These are phyloP conservation scores for Gonatopus flavifemur DNA, from an alignment of 1,140 invertebrate genomes.

Conservation along the genomic window DNA sequence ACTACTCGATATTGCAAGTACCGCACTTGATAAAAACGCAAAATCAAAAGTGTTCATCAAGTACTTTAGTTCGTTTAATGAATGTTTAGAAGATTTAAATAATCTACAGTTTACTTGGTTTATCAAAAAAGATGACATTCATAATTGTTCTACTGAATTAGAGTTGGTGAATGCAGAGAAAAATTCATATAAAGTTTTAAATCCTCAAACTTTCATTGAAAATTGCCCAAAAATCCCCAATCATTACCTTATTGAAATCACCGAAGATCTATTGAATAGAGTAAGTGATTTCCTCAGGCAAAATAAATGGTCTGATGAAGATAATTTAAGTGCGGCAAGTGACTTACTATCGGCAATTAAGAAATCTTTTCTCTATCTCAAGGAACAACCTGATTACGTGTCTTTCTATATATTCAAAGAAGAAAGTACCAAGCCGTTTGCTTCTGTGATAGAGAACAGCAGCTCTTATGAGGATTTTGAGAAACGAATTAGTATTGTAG, in stretches of 20 bases:
- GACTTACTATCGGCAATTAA: neutral
- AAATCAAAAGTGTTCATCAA: neutral
- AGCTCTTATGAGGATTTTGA: conserved; percentile 1
- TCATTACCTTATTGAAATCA: conserved; percentile 4
- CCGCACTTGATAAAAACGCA: neutral
- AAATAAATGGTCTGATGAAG: neutral
- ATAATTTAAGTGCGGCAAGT: conserved; percentile 1
- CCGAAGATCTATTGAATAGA: neutral
- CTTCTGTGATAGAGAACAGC: neutral
- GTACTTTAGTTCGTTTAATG: neutral
- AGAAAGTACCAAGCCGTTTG: neutral
- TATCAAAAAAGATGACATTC: neutral
- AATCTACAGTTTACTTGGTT: neutral
- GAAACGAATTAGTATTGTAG: neutral
- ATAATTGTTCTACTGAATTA: neutral
- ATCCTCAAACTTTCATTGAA: neutral
- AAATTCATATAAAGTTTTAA: neutral
- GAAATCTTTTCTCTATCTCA: conserved; percentile 3
- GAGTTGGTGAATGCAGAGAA: neutral
- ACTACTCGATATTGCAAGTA: neutral
- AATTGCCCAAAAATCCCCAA: neutral
- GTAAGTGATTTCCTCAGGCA: neutral
- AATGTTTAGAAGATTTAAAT: neutral
- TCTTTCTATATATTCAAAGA: conserved; percentile 1
- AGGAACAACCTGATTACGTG: neutral